Conservation (phyloP, 2,888 invertebrate genomes). For the Syrista parreyssii region DNA sequence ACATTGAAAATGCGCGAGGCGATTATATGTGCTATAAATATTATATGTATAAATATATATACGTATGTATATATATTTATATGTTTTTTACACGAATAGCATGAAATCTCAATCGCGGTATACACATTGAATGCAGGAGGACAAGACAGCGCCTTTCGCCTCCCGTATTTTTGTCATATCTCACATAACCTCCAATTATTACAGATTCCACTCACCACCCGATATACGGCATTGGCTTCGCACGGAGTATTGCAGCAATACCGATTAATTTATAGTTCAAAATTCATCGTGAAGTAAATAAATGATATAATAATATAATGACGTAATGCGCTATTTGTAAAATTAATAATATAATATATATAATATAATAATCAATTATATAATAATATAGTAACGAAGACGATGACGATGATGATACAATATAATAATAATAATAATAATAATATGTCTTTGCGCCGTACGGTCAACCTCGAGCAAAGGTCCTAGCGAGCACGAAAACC, state of each 20-base stretch:
- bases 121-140: background rate
- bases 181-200: background rate
- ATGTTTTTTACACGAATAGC: conserved; percentile 27
- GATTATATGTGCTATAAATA: conserved; percentile 15
- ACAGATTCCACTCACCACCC: background rate
- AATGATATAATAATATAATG: conserved; percentile 28
- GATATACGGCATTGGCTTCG: background rate
- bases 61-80: conserved; percentile 18
- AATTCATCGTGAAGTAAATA: background rate
- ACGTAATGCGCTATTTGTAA: background rate
- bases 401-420: background rate
- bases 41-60: conserved; percentile 16
- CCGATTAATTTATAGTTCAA: conserved; percentile 7
- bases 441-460: conserved; percentile 52
- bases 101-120: conserved; percentile 12
- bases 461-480: conserved; percentile 45
- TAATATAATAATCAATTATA: conserved; percentile 25
- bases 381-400: conserved; percentile 13
- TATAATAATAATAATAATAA: conserved; percentile 13
- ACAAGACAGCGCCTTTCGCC: background rate
- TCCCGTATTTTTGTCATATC: background rate
- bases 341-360: conserved; percentile 25
- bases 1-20: background rate
- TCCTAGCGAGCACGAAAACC: conserved; percentile 27
- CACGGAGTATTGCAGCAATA: conserved; percentile 15